A percentile compares a stretch with the other conserved stretches of the same genome.
These are phyloP conservation scores for Phasia obesa DNA, from an alignment of 2,888 invertebrate species.

Conservation along the genomic window DNA sequence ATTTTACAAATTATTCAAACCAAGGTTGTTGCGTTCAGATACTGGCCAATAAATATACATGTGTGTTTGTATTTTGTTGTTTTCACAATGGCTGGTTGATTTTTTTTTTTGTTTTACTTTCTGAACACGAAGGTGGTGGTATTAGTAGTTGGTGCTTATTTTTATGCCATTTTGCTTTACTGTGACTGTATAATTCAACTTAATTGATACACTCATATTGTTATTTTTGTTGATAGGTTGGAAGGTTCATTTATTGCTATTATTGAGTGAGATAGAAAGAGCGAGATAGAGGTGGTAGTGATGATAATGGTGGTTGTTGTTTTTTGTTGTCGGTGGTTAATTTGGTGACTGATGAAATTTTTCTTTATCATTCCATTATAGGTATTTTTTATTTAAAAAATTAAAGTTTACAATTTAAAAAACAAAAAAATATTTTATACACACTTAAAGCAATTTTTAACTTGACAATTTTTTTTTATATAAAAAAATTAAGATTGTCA, in stretches of 20 bases:
- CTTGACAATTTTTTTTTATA: neutral
- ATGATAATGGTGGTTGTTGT: slow-evolving; percentile 46
- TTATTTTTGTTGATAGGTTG: slow-evolving; percentile 60
- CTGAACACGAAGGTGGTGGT: slow-evolving; percentile 55
- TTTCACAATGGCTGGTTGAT: slow-evolving; percentile 58
- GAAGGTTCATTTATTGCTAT: slow-evolving; percentile 49
- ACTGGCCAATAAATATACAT: slow-evolving; percentile 58
- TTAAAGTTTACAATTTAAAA: neutral
- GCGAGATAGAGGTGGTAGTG: slow-evolving; percentile 45
- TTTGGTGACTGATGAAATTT: slow-evolving; percentile 70
- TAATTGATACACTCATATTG: slow-evolving; percentile 42
- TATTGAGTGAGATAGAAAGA: slow-evolving; percentile 44
- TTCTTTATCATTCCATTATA: slow-evolving; percentile 69
- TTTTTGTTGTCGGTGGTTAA: slow-evolving; percentile 49
- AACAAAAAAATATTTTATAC: neutral
- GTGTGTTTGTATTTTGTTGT: slow-evolving; percentile 10
- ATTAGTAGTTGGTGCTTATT: slow-evolving; percentile 67
- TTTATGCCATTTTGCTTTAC: slow-evolving; percentile 68
- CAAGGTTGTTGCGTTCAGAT: slow-evolving; percentile 70
- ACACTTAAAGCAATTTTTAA: slow-evolving; percentile 1
- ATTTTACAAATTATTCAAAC: slow-evolving; percentile 53
- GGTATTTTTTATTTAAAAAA: slow-evolving; percentile 8
- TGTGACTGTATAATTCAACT: slow-evolving; percentile 57
- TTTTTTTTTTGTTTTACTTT: slow-evolving; percentile 57
- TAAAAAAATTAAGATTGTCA: neutral